Conservation (phyloP, 2,797 vertebrate genomes). For the Paramormyrops hopkinsi region DNA sequence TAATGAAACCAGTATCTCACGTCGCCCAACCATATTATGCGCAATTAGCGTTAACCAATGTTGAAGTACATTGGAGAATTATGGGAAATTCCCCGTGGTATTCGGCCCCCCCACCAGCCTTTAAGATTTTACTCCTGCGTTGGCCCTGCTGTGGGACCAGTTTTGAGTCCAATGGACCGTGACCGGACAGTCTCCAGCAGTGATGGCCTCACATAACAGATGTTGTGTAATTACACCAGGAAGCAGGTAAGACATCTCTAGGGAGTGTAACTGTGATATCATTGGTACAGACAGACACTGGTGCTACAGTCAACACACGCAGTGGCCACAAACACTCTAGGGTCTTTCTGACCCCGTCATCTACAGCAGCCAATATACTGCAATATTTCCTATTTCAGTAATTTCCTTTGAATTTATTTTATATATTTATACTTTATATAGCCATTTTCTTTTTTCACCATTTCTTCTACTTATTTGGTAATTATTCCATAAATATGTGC, state of each 20-base stretch:
- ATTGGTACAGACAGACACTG: background rate
- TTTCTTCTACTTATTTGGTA: background rate
- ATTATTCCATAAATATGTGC: background rate
- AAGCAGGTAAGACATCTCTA: slow-evolving; percentile 3
- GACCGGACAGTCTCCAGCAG: background rate
- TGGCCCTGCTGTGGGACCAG: background rate
- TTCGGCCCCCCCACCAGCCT: background rate
- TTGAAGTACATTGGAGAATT: background rate
- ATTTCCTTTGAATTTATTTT: background rate
- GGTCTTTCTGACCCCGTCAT: background rate
- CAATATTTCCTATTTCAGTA: background rate
- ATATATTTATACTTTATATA: background rate
- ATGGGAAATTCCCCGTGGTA: background rate
- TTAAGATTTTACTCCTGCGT: background rate
- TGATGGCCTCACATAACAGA: background rate
- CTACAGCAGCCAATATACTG: background rate
- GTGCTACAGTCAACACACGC: background rate
- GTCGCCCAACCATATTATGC: background rate
- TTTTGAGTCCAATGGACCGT: background rate
- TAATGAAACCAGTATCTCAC: slow-evolving; percentile 12
- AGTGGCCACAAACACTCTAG: background rate
- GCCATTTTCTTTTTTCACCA: background rate
- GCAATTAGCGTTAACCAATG: background rate
- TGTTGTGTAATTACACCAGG: slow-evolving; percentile 10
- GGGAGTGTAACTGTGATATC: background rate